Evolutionary conservation across 2,888 invertebrate genomes (phyloP).

Genomic region (Petrophora chlorosata): DNA sequence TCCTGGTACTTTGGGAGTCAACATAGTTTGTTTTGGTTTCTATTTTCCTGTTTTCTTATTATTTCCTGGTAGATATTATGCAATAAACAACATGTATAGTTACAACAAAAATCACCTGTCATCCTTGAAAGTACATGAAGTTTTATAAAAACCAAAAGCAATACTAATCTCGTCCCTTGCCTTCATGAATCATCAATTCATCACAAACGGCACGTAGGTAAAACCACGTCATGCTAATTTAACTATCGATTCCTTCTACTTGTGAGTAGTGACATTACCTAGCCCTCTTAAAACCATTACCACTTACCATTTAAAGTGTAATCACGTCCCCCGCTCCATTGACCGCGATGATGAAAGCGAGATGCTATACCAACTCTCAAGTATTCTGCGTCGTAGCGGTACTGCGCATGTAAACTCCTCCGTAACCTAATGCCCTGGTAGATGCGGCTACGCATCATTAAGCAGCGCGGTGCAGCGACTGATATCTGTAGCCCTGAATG

Average conservation of each 20-base stretch:
- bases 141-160: too few species aligned
- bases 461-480: conserved; percentile 22
- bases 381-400: conserved; percentile 26
- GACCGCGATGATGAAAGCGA: conserved; percentile 43
- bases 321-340: conserved; percentile 39
- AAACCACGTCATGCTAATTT: too few species aligned
- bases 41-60: too few species aligned
- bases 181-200: too few species aligned
- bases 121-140: too few species aligned
- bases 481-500: neutral
- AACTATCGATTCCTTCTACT: neutral
- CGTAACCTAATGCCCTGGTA: conserved; percentile 52
- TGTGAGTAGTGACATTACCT: neutral
- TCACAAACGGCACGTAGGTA: too few species aligned
- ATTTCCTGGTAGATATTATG: too few species aligned
- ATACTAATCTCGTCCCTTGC: too few species aligned
- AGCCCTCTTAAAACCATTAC: conserved; percentile 1
- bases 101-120: too few species aligned
- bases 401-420: conserved; percentile 39
- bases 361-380: conserved; percentile 28
- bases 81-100: too few species aligned
- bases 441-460: conserved; percentile 31
- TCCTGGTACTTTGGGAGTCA: conserved; percentile 20
- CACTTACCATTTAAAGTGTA: conserved; percentile 1
- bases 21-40: conserved; percentile 1